Evolutionary conservation across 2,888 invertebrate genomes (phyloP).

Genomic region (Lasioglossum figueresi): DNA sequence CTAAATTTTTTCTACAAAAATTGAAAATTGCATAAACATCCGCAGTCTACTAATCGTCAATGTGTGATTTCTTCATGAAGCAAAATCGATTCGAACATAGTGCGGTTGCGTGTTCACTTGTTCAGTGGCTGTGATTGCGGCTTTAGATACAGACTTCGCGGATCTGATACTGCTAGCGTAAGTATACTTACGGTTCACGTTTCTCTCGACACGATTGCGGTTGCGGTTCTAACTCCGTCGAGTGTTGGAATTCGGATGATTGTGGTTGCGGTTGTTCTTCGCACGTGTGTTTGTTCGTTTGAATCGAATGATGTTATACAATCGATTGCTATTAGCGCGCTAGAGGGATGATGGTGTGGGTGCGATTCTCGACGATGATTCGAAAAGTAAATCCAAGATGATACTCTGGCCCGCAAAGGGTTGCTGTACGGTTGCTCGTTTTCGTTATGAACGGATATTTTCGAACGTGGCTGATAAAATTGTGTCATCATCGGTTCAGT

Average conservation of each 20-base stretch:
- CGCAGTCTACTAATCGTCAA: too few relatives aligned
- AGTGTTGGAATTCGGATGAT: neutral
- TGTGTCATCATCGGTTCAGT: neutral
- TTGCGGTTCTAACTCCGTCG: neutral
- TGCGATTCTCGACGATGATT: neutral
- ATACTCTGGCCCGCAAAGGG: slow-evolving; percentile 11
- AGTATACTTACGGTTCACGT: slow-evolving; percentile 1
- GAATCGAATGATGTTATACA: neutral
- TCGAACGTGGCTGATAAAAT: neutral
- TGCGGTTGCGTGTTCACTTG: neutral
- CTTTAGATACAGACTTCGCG: neutral
- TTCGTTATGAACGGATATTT: neutral
- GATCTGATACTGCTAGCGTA: neutral
- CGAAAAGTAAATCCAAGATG: neutral
- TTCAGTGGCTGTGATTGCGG: neutral
- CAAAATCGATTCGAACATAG: neutral
- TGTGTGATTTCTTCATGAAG: too few relatives aligned
- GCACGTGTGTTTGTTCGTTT: neutral
- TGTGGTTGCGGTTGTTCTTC: neutral
- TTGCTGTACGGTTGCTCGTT: neutral
- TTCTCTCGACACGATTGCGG: neutral
- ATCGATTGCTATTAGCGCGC: neutral
- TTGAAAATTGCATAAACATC: too few relatives aligned
- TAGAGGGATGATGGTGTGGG: neutral
- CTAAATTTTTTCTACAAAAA: too few relatives aligned